A percentile compares a stretch with the other conserved stretches of the same genome.
These are phyloP conservation scores for silkworm (Bombyx mori) DNA, from an alignment of 1,140 invertebrate genomes.

Conservation along the genomic window ASM3026992v2 NC_085116.1:17313501-17314000, in stretches of 20 bases:
- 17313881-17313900: conserved; percentile 84
- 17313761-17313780: conserved; percentile 67
- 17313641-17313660: no score
- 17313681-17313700: no score
- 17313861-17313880: conserved; percentile 86
- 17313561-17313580: no score
- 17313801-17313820: conserved; percentile 82
- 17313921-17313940: conserved; percentile 84
- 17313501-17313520: no score
- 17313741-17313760: neutral
- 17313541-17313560: no score
- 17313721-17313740: no score
- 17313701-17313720: no score
- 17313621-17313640: no score
- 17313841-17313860: conserved; percentile 84
- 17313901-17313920: conserved; percentile 87
- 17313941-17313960: conserved; percentile 78
- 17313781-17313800: conserved; percentile 78
- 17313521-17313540: no score
- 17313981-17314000: conserved; percentile 82
- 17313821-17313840: conserved; percentile 87
- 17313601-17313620: no score
- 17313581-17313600: no score
- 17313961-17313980: conserved; percentile 84
- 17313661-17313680: no score